Conservation (phyloP, 2,113 vertebrate genomes). For the Fukomys damarensis region DNA sequence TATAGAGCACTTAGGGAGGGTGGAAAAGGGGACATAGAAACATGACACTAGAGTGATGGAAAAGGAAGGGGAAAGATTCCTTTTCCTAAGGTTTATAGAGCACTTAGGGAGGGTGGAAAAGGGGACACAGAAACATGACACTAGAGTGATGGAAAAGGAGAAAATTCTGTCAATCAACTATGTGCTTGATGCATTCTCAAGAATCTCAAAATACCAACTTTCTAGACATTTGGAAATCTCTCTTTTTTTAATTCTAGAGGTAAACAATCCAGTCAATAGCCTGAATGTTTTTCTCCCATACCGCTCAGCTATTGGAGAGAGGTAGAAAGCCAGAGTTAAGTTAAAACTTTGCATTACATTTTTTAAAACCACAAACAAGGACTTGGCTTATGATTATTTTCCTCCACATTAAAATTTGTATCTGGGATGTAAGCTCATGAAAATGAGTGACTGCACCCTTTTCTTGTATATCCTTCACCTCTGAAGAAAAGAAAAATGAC, state of each 20-base stretch:
- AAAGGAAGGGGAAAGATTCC: not conserved
- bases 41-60: slow-evolving; percentile 19
- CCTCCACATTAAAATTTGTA: not conserved
- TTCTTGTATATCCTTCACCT: slow-evolving; percentile 22
- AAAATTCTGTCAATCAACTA: slow-evolving; percentile 6
- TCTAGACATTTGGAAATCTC: not conserved
- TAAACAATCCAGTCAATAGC: not conserved
- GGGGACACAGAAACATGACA: not conserved
- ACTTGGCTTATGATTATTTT: not conserved
- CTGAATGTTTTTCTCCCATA: not conserved
- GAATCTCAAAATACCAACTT: slow-evolving; percentile 1
- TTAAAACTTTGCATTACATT: slow-evolving; percentile 45
- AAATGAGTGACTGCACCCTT: not conserved
- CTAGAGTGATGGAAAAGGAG: slow-evolving; percentile 20
- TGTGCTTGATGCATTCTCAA: not conserved
- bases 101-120: not conserved
- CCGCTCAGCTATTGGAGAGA: not conserved
- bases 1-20: not conserved
- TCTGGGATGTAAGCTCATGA: not conserved
- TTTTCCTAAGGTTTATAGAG: not conserved
- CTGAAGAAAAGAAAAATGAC: slow-evolving; percentile 22
- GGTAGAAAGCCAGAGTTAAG: slow-evolving; percentile 29
- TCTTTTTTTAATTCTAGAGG: not conserved
- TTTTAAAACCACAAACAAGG: slow-evolving; percentile 50
- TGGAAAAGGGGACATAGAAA: not conserved